Conservation (phyloP, 2,113 vertebrate species). For the Pyxicephalus adspersus region DNA sequence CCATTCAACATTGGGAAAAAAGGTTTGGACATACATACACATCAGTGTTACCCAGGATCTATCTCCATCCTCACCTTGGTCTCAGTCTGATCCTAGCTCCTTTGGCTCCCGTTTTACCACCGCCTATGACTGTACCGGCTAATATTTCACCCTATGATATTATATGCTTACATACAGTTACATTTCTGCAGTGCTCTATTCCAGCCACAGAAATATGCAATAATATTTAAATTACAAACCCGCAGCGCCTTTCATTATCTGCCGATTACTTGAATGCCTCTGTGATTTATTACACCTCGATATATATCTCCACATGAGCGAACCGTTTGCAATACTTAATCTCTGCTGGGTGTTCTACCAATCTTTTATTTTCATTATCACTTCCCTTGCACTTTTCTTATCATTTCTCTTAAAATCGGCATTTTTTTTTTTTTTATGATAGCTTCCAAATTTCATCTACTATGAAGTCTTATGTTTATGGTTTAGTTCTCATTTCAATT, state of each 20-base stretch:
- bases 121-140: too few relatives aligned
- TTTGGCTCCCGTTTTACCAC: too few relatives aligned
- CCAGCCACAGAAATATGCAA: neutral
- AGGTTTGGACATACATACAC: too few relatives aligned
- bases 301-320: slow-evolving; percentile 43
- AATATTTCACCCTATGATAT: too few relatives aligned
- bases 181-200: neutral
- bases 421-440: slow-evolving; percentile 29
- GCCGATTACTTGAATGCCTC: slow-evolving; percentile 22
- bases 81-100: too few relatives aligned
- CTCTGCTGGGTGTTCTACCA: slow-evolving; percentile 46
- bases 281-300: slow-evolving; percentile 46
- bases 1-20: too few relatives aligned
- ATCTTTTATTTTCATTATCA: slow-evolving; percentile 57
- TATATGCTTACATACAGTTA: too few relatives aligned
- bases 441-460: slow-evolving; percentile 37
- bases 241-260: slow-evolving; percentile 8
- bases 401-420: slow-evolving; percentile 35
- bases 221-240: slow-evolving; percentile 13
- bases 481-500: slow-evolving; percentile 53
- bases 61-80: too few relatives aligned
- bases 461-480: slow-evolving; percentile 29
- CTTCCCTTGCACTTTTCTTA: slow-evolving; percentile 51
- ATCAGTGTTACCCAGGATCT: too few relatives aligned
- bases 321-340: slow-evolving; percentile 50